Evolutionary conservation across 2,113 vertebrate species (phyloP).

Genomic region (Eptesicus fuscus): DNA sequence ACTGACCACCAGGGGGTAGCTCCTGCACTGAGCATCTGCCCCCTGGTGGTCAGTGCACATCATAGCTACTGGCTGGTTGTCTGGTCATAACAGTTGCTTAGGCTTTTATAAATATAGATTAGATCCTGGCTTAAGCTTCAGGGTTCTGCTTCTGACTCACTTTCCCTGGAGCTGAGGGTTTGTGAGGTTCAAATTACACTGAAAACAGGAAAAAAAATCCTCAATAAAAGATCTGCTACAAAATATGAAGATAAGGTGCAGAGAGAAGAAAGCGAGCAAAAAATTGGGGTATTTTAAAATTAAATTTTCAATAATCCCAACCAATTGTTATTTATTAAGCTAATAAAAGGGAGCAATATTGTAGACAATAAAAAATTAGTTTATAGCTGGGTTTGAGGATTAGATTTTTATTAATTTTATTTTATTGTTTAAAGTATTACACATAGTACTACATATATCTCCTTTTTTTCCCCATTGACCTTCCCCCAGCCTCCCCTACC

Average conservation of each 20-base stretch:
- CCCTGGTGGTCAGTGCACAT: no score
- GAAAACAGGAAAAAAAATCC: not conserved
- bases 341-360: not conserved
- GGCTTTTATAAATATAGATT: not conserved
- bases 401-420: not conserved
- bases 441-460: no score
- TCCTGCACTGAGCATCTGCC: no score
- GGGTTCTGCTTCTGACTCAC: constrained; percentile 35
- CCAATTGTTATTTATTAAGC: not conserved
- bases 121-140: not conserved
- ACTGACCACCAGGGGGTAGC: no score
- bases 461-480: no score
- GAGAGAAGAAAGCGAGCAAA: not conserved
- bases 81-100: no score
- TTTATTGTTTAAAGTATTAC: no score
- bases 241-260: not conserved
- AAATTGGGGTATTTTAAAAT: not conserved
- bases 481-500: no score
- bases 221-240: not conserved
- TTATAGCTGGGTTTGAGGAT: not conserved
- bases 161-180: not conserved
- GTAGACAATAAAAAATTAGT: not conserved
- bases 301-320: constrained; percentile 17
- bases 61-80: no score
- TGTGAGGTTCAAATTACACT: constrained; percentile 6